These are phyloP conservation scores for Leucania comma DNA, from an alignment of 2,888 invertebrate genomes.

Conservation along the genomic window DNA sequence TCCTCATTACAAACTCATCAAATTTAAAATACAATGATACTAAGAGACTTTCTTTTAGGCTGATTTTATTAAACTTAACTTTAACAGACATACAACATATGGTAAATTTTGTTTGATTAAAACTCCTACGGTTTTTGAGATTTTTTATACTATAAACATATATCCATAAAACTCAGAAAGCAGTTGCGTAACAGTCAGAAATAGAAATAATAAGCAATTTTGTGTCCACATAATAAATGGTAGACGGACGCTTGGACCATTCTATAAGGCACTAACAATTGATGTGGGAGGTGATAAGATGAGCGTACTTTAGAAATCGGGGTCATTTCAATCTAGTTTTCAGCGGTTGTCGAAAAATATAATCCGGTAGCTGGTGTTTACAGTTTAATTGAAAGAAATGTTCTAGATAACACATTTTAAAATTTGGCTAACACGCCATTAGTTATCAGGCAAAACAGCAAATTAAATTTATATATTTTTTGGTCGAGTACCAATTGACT, in stretches of 20 bases:
- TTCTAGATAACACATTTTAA: background rate
- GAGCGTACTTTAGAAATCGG: background rate
- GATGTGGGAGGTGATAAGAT: constrained; percentile 31
- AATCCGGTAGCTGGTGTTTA: background rate
- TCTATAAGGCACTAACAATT: constrained; percentile 8
- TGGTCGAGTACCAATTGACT: background rate
- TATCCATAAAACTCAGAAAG: too few species aligned
- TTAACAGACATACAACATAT: background rate
- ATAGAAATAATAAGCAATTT: constrained; percentile 47
- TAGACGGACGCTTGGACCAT: constrained; percentile 22
- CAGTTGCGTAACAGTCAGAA: constrained; percentile 30
- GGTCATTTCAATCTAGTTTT: constrained; percentile 31
- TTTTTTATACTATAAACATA: too few species aligned
- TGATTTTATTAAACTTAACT: background rate
- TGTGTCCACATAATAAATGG: constrained; percentile 31
- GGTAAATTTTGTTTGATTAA: too few species aligned
- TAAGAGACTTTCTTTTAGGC: background rate
- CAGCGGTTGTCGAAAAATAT: constrained; percentile 1
- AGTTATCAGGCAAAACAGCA: too few species aligned
- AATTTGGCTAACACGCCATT: background rate
- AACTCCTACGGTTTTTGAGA: too few species aligned
- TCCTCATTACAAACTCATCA: background rate
- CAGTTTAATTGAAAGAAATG: constrained; percentile 1
- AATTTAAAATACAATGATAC: background rate
- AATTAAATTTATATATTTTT: background rate